phyloP scores from a whole-genome alignment of 2,888 invertebrate genomes.

The Nemurella pictetii region DNA sequence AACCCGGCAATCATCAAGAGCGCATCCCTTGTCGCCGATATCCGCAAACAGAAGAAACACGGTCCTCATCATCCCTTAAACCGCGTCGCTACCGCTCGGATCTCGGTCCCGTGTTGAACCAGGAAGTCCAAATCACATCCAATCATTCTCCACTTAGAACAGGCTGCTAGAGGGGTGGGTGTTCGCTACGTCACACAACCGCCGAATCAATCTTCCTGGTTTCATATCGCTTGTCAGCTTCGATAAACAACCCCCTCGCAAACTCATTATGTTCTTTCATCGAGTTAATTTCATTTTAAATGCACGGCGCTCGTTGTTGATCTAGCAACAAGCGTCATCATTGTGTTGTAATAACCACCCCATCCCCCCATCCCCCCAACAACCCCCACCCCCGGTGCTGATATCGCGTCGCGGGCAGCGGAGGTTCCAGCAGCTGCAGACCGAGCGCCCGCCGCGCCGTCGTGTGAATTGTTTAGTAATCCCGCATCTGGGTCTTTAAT shows the following conservation, averaged over 20 bases:
- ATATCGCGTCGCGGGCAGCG: no score
- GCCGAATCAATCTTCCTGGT: background rate
- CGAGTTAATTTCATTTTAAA: conserved; percentile 24
- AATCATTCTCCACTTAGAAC: background rate
- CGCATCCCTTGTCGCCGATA: no score
- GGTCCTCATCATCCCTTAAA: no score
- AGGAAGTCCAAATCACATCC: background rate
- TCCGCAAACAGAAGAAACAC: no score
- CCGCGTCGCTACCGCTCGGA: no score
- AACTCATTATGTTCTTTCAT: background rate
- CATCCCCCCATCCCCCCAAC: no score
- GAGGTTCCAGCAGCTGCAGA: background rate
- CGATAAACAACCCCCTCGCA: background rate
- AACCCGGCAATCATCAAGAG: no score
- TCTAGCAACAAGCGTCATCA: background rate
- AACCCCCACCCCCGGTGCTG: no score
- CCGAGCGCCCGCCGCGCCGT: background rate
- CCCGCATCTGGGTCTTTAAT: conserved; percentile 6
- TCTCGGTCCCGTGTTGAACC: no score
- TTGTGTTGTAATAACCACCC: no score
- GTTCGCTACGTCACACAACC: background rate
- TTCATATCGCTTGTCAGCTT: background rate
- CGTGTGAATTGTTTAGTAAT: conserved; percentile 16
- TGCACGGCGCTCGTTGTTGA: background rate
- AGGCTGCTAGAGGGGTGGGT: no score